Evolutionary conservation across 2,888 invertebrate genomes (phyloP), one percentile per base, ranked within the genome.

Genomic region (Elysia crispata): DNA sequence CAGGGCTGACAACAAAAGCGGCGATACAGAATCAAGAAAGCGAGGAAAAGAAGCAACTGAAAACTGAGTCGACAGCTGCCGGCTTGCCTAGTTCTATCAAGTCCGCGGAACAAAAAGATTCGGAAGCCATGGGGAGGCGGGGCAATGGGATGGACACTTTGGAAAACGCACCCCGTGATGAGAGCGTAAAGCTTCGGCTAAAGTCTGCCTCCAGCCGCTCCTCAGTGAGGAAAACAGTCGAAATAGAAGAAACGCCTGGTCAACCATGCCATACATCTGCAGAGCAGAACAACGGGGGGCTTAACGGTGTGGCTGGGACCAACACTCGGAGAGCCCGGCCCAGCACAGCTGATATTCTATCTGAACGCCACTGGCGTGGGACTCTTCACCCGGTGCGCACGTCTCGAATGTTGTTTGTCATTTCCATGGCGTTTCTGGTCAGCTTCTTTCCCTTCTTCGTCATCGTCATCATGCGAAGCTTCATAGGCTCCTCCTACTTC

Each of bases 381-480:
- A 77, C 84, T 0, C 79, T 83, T 33, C 82, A 81, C 18, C 83
- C 84, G 0, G 84, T 86, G n/a, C 83, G 86, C 57, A 87, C 87
- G 15, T 87, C 87, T 1, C 75, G 86, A 18, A 89, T 87, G 87
- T 77, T 89, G 1, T 87, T 89, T 79, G 69, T 86, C 18, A 86
- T 89, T 30, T 88, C 88, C 13, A 62, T 89, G 18, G 85, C 84
- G 0, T 89, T 86, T 60, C 84, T 89, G 15, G 76, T 87, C 31
- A 87, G 88, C 75, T 89, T 89, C 60, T 77, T 87, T 31, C 88
- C 88, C n/a, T 89, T 87, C 73, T 86, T 87, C 50, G 83, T 84
- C 30, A 83, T 87, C 23, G 86, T 83, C 1, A 83, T 87, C 41
- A 73, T 86, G n/a, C 81, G 88, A 33, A 84, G 87, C 13, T 76